Evolutionary conservation across 2,888 invertebrate genomes (phyloP).

Genomic region (Quadroppia sp.): DNA sequence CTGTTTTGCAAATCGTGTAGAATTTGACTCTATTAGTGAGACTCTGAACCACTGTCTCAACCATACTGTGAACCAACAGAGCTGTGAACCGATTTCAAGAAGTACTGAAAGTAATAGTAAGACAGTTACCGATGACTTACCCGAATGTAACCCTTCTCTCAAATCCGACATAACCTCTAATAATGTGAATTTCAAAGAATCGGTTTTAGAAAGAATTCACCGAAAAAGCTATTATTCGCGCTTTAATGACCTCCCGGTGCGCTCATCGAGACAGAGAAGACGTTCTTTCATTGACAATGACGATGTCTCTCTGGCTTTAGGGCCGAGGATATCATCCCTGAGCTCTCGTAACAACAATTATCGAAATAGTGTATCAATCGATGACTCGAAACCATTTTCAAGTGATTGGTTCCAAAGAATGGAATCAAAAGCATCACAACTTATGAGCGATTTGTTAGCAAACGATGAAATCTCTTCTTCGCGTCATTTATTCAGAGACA

Average conservation of each 20-base stretch:
- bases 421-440: slow-evolving; percentile 33
- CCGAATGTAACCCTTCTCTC: slow-evolving; percentile 17
- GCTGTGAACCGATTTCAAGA: slow-evolving; percentile 10
- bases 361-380: neutral
- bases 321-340: neutral
- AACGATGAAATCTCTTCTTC: slow-evolving; percentile 11
- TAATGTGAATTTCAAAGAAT: slow-evolving; percentile 57
- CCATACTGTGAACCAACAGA: slow-evolving; percentile 9
- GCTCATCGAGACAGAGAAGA: slow-evolving; percentile 26
- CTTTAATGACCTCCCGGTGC: slow-evolving; percentile 64
- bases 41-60: slow-evolving; percentile 5
- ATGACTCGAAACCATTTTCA: slow-evolving; percentile 20
- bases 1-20: slow-evolving; percentile 10
- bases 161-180: slow-evolving; percentile 13
- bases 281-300: slow-evolving; percentile 37
- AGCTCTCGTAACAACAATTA: neutral
- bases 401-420: slow-evolving; percentile 36
- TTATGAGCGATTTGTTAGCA: slow-evolving; percentile 17
- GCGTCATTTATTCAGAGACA: neutral
- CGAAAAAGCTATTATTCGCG: slow-evolving; percentile 83
- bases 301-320: neutral
- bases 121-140: slow-evolving; percentile 20
- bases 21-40: neutral
- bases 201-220: slow-evolving; percentile 77
- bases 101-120: slow-evolving; percentile 1